Conservation (phyloP, 2,888 invertebrate species). For the Rapana venosa region DNA sequence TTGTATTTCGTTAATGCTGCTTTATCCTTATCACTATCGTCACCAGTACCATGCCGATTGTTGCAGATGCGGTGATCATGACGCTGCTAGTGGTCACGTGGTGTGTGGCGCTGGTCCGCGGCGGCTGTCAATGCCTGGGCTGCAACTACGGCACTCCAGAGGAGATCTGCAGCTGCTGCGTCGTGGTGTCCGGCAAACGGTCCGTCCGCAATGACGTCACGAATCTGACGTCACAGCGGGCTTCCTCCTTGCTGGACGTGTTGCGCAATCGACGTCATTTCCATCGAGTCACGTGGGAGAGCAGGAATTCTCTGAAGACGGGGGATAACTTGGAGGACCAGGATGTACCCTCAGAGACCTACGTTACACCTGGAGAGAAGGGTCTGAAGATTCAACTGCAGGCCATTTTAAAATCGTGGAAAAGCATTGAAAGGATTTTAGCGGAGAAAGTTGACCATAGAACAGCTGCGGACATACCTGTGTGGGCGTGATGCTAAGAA, state of each 20-base stretch:
- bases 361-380: too few relatives aligned
- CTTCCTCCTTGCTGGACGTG: neutral
- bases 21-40: too few relatives aligned
- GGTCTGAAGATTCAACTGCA: neutral
- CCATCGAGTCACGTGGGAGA: neutral
- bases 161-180: neutral
- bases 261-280: neutral
- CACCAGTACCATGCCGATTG: neutral
- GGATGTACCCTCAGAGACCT: too few relatives aligned
- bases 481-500: neutral
- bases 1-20: too few relatives aligned
- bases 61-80: neutral
- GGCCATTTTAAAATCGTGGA: neutral
- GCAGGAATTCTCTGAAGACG: too few relatives aligned
- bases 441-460: neutral
- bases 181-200: neutral
- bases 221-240: neutral
- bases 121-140: neutral
- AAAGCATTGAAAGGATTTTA: neutral
- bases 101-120: neutral
- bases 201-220: conserved; percentile 5
- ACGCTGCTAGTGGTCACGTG: neutral
- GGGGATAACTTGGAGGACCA: too few relatives aligned
- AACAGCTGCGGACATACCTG: neutral
- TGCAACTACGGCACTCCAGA: neutral